A percentile compares a stretch with the other conserved stretches of the same genome.
These are phyloP conservation scores for Cottoperca gobio DNA, from an alignment of 2,797 vertebrate species.

Conservation along the genomic window DNA sequence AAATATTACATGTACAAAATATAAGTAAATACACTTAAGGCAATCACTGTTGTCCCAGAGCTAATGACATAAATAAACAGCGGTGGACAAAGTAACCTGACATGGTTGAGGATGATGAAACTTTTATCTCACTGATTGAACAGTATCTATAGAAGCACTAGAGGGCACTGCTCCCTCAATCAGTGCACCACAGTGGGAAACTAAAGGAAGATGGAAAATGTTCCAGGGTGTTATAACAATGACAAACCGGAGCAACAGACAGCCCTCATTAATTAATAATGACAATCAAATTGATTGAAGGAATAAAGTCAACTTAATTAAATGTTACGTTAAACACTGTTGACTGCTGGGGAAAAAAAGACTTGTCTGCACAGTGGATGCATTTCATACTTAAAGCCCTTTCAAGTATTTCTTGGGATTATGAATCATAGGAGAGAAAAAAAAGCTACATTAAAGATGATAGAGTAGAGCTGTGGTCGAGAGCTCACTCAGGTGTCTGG, in stretches of 20 bases:
- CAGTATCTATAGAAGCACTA: constrained; percentile 52
- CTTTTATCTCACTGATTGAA: constrained; percentile 24
- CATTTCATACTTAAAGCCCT: constrained; percentile 17
- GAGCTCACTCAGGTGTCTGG: constrained; percentile 20
- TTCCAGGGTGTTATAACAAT: constrained; percentile 30
- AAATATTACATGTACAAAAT: no score
- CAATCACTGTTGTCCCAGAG: no score
- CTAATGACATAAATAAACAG: no score
- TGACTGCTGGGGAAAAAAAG: constrained; percentile 10
- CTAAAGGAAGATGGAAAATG: constrained; percentile 20
- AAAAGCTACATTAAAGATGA: background rate
- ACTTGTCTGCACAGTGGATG: background rate
- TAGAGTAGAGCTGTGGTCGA: background rate
- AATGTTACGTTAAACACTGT: constrained; percentile 37
- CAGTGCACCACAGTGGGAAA: background rate
- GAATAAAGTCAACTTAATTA: constrained; percentile 43
- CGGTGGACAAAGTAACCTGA: no score
- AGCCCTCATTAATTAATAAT: constrained; percentile 60
- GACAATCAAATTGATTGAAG: constrained; percentile 46
- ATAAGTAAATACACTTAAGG: no score
- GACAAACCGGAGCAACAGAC: constrained; percentile 42
- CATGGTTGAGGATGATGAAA: constrained; percentile 8
- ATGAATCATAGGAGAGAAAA: background rate
- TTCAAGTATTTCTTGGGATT: constrained; percentile 7
- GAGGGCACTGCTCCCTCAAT: constrained; percentile 63